Conservation (phyloP, 2,888 invertebrate genomes). For the Orchesella flavescens region DNA sequence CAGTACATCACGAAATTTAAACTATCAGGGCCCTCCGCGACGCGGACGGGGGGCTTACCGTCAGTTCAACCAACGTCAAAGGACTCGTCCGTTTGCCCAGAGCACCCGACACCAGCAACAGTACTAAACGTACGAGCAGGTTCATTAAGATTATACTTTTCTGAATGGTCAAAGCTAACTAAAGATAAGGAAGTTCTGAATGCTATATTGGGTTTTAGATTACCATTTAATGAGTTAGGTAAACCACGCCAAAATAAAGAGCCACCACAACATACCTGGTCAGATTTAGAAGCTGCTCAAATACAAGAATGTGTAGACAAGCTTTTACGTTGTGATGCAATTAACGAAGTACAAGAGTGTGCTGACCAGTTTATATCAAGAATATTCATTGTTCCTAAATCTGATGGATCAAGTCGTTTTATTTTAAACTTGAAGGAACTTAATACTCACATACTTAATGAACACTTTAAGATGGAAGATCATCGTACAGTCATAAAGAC, state of each 20-base stretch:
- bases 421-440: slow-evolving; percentile 18
- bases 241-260: background rate
- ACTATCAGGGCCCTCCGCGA: background rate
- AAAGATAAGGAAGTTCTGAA: background rate
- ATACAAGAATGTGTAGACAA: background rate
- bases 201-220: background rate
- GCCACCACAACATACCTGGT: background rate
- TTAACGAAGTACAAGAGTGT: background rate
- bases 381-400: slow-evolving; percentile 27
- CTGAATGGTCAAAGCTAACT: slow-evolving; percentile 1
- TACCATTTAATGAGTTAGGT: background rate
- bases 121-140: background rate
- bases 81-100: background rate
- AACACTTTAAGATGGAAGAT: slow-evolving; percentile 39
- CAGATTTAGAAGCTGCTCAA: background rate
- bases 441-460: background rate
- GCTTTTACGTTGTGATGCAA: background rate
- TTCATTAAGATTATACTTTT: background rate
- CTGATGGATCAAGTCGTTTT: background rate
- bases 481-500: background rate
- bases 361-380: background rate
- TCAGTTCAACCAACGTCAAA: background rate
- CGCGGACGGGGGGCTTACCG: background rate
- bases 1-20: background rate
- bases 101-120: too few relatives aligned